A percentile compares a stretch with the other conserved stretches of the same genome.
phyloP scores from a whole-genome alignment of 1,140 invertebrate species.

The Artemia franciscana region DNA sequence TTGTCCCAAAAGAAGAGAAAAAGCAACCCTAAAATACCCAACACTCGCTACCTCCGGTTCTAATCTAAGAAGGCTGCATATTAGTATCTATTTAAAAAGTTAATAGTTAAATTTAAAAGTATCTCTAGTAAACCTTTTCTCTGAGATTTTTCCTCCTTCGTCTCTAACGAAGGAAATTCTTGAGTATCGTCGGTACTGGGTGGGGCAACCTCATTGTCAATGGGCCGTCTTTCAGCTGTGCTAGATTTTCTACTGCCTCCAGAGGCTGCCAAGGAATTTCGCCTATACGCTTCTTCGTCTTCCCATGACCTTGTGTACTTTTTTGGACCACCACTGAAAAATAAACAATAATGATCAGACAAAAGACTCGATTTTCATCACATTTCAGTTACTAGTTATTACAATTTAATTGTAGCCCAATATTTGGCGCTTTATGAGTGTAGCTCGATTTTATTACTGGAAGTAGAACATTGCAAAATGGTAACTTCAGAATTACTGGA shows the following conservation, averaged over 20 bases:
- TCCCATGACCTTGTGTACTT: conserved; percentile 80
- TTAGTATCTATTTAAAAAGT: too few relatives aligned
- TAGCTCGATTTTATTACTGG: too few relatives aligned
- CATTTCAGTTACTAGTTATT: neutral
- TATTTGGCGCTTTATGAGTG: neutral
- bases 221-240: neutral
- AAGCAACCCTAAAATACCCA: too few relatives aligned
- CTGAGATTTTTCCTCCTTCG: neutral
- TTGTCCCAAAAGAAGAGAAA: too few relatives aligned
- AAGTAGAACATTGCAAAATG: too few relatives aligned
- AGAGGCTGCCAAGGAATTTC: conserved; percentile 5
- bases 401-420: neutral
- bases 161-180: neutral
- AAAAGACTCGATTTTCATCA: neutral
- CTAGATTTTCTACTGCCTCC: conserved; percentile 8
- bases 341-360: conserved; percentile 4
- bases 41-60: too few relatives aligned
- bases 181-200: too few relatives aligned
- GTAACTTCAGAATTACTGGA: too few relatives aligned
- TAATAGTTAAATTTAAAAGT: too few relatives aligned
- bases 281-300: conserved; percentile 55
- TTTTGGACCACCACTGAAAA: conserved; percentile 50
- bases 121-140: too few relatives aligned
- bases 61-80: too few relatives aligned
- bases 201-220: neutral